phyloP scores from a whole-genome alignment of 2,888 invertebrate species.

The Eristalis intricaria region DNA sequence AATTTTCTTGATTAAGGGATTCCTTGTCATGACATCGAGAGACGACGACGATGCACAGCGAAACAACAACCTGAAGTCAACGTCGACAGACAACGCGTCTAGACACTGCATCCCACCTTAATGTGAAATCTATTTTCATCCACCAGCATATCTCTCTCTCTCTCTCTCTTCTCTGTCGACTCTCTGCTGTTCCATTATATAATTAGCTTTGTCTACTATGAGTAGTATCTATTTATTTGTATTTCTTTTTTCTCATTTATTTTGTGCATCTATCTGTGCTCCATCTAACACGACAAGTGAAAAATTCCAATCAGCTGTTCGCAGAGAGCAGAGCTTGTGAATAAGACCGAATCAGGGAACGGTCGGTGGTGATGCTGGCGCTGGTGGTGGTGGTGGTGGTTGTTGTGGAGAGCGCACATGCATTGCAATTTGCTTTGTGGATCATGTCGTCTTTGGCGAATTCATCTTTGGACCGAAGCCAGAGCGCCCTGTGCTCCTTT shows the following conservation, averaged over 20 bases:
- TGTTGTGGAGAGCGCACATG: neutral
- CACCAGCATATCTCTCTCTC: neutral
- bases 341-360: too few species aligned
- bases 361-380: neutral
- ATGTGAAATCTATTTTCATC: constrained; percentile 15
- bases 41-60: neutral
- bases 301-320: constrained; percentile 66
- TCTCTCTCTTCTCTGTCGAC: too few species aligned
- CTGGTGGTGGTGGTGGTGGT: constrained; percentile 6
- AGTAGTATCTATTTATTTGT: neutral
- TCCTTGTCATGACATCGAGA: neutral
- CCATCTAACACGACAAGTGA: constrained; percentile 35
- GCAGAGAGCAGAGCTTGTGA: neutral
- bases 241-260: too few species aligned
- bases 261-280: neutral
- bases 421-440: neutral
- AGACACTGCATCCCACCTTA: neutral
- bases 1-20: neutral
- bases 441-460: constrained; percentile 10
- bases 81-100: constrained; percentile 5
- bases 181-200: constrained; percentile 6
- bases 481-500: constrained; percentile 20
- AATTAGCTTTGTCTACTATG: constrained; percentile 39
- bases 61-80: neutral
- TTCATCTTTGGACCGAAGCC: constrained; percentile 45